phyloP scores from a whole-genome alignment of 2,113 vertebrate genomes.

The Nyctibius bracteatus region DNA sequence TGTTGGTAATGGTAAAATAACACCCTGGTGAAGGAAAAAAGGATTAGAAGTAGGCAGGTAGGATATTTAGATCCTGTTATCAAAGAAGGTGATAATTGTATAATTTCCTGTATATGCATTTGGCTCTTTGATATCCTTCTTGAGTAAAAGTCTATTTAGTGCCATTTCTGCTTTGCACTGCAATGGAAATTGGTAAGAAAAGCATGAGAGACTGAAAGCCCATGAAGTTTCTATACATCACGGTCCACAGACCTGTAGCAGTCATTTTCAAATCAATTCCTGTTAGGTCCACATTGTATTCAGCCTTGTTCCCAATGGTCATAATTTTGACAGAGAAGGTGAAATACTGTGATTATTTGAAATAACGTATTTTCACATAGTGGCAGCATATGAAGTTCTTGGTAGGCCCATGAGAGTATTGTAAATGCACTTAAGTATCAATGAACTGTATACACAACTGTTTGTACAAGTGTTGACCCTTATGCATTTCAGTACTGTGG shows the following conservation, averaged over 20 bases:
- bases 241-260: neutral
- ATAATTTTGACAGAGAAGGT: neutral
- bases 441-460: neutral
- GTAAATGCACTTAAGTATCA: neutral
- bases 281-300: neutral
- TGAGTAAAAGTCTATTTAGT: neutral
- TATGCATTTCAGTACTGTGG: neutral
- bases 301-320: neutral
- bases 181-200: neutral
- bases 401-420: neutral
- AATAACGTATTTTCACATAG: neutral
- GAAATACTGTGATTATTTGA: neutral
- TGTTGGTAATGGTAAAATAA: neutral
- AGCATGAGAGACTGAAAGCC: neutral
- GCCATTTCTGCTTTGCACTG: neutral
- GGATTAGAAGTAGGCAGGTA: neutral
- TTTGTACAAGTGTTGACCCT: neutral
- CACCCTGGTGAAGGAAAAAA: neutral
- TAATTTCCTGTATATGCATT: neutral
- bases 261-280: neutral
- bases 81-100: neutral
- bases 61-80: neutral
- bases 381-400: neutral
- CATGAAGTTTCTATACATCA: fast-evolving
- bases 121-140: neutral